Conservation (phyloP, 2,113 vertebrate species). For the Lonchura striata region DNA sequence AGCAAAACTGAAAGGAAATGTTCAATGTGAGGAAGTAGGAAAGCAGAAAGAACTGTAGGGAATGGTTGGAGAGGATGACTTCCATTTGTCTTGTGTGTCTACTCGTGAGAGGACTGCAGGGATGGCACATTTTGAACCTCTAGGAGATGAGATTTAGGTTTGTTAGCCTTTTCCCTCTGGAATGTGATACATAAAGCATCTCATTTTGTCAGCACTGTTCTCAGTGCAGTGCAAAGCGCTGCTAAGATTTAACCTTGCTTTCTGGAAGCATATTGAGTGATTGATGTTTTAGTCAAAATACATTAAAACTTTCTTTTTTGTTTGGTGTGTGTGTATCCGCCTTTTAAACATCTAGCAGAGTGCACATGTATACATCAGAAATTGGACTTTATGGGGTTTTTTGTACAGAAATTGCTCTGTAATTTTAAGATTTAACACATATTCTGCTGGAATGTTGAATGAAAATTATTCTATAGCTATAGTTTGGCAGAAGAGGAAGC, state of each 20-base stretch:
- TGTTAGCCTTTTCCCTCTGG: background rate
- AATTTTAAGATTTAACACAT: background rate
- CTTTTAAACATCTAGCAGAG: background rate
- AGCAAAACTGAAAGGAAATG: background rate
- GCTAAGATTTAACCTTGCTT: background rate
- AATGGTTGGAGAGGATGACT: background rate
- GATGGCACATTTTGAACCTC: background rate
- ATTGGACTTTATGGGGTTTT: background rate
- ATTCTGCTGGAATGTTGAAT: background rate
- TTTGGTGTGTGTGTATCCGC: background rate
- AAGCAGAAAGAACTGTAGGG: background rate
- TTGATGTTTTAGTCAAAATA: background rate
- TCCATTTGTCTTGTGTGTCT: background rate
- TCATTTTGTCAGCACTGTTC: background rate
- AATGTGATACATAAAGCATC: background rate
- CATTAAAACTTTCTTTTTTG: background rate
- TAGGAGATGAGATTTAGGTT: background rate
- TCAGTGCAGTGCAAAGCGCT: background rate
- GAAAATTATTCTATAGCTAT: background rate
- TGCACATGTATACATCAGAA: background rate
- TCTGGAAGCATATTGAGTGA: background rate
- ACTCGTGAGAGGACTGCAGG: background rate
- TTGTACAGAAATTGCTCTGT: background rate
- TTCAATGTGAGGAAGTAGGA: background rate
- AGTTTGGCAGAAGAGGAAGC: background rate